Evolutionary conservation across 2,113 vertebrate genomes (phyloP).

Genomic region (Cheilinus undulatus): DNA sequence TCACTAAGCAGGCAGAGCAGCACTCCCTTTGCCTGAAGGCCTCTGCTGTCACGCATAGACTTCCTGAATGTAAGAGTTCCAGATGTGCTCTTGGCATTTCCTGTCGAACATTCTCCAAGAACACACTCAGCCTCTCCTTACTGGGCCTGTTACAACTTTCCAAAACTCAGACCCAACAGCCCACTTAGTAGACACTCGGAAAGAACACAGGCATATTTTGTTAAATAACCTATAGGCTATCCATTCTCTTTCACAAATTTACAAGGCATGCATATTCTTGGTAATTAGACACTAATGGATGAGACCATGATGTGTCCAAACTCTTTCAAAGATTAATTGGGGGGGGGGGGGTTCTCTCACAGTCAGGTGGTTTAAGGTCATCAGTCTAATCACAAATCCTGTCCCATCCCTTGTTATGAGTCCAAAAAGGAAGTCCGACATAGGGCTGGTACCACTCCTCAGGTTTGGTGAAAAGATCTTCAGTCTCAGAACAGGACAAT

Average conservation of each 20-base stretch:
- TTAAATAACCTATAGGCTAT: slow-evolving; percentile 8
- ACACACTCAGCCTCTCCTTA: slow-evolving; percentile 76
- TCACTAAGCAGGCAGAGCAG: slow-evolving; percentile 48
- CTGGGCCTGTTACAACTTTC: slow-evolving; percentile 65
- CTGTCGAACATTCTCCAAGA: slow-evolving; percentile 81
- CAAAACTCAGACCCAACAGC: slow-evolving; percentile 49
- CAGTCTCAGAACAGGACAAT: slow-evolving; percentile 20
- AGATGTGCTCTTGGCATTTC: slow-evolving; percentile 85
- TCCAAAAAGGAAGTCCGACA: slow-evolving; percentile 74
- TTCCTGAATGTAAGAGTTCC: slow-evolving; percentile 84
- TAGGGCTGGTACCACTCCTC: slow-evolving; percentile 48
- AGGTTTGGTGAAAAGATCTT: slow-evolving; percentile 42
- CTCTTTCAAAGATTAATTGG: background rate
- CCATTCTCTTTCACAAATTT: slow-evolving; percentile 19
- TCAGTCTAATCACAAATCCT: slow-evolving; percentile 59
- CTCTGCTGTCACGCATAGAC: slow-evolving; percentile 77
- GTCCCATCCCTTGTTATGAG: slow-evolving; percentile 70
- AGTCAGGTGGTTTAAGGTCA: slow-evolving; percentile 62
- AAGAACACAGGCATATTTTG: slow-evolving; percentile 30
- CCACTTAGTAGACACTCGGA: slow-evolving; percentile 29
- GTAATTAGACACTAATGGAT: slow-evolving; percentile 2
- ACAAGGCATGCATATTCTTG: background rate
- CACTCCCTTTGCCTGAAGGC: slow-evolving; percentile 56
- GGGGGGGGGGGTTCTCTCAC: slow-evolving; percentile 17
- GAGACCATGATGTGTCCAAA: slow-evolving; percentile 6